These are phyloP conservation scores for Pluvianellus socialis DNA, from an alignment of 2,113 vertebrate species.

Conservation along the genomic window DNA sequence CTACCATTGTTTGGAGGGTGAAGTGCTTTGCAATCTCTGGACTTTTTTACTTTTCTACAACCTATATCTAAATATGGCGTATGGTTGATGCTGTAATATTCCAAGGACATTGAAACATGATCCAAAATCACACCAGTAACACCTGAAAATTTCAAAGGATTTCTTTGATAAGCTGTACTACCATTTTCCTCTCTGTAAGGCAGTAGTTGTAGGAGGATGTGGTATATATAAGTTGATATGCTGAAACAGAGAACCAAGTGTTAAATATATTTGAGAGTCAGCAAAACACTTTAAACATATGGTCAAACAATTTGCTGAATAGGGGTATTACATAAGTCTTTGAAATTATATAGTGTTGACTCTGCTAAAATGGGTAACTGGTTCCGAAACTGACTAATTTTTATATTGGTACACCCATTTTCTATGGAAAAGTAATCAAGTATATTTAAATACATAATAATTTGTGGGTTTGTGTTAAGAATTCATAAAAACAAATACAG, in stretches of 20 bases:
- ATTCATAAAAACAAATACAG: not conserved
- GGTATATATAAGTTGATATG: not conserved
- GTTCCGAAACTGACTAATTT: not conserved
- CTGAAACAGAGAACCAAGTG: not conserved
- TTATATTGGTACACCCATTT: not conserved
- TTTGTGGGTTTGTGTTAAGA: not conserved
- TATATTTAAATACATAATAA: not conserved
- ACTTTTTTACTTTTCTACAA: not conserved
- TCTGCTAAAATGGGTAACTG: not conserved
- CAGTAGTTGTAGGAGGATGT: not conserved
- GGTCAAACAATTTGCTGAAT: not conserved
- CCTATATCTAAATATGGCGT: not conserved
- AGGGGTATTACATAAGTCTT: not conserved
- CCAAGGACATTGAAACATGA: not conserved
- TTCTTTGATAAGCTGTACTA: not conserved
- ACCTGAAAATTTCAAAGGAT: not conserved
- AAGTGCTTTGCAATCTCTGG: not conserved
- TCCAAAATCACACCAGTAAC: not conserved
- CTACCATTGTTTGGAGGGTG: not conserved
- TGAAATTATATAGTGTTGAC: not conserved
- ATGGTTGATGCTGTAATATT: not conserved
- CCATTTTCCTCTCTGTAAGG: not conserved
- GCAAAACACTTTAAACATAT: not conserved
- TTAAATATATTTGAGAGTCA: not conserved
- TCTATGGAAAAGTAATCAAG: not conserved